These are phyloP conservation scores for Acrocephalus scirpaceus DNA, from an alignment of 2,797 vertebrate genomes.

Conservation along the genomic window DNA sequence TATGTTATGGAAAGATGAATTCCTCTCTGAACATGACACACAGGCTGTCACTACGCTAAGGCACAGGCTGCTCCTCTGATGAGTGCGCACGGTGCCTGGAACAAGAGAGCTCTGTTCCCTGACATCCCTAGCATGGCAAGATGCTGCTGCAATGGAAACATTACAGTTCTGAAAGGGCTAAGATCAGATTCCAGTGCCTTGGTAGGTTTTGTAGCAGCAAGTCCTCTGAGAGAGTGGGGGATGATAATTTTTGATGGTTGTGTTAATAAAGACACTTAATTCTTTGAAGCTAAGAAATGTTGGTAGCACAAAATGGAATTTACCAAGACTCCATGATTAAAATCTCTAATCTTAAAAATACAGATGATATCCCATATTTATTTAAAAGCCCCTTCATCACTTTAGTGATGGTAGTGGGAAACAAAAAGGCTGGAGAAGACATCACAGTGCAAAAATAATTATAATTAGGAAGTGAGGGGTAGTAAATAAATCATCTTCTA, in stretches of 20 bases:
- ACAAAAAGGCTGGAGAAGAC: conserved; percentile 18
- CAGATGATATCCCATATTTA: neutral
- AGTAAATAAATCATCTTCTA: conserved; percentile 53
- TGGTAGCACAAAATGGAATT: neutral
- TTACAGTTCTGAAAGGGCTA: neutral
- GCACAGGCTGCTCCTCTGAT: neutral
- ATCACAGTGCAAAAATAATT: conserved; percentile 44
- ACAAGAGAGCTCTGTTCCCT: neutral
- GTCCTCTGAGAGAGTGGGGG: neutral
- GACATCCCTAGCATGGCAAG: accelerated
- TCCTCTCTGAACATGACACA: neutral
- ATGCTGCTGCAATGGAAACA: neutral
- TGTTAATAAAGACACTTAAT: neutral
- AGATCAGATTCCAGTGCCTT: neutral
- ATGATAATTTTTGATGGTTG: neutral
- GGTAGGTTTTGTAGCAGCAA: neutral
- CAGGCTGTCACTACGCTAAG: neutral
- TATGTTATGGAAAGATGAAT: neutral
- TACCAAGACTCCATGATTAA: neutral
- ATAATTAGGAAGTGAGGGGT: conserved; percentile 18
- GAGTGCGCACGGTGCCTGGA: accelerated
- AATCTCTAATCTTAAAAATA: neutral
- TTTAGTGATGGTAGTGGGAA: neutral
- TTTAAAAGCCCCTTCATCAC: conserved; percentile 31
- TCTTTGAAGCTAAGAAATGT: neutral